Conservation (phyloP, 2,888 invertebrate species). For the Amblyjoppa proteus region DNA sequence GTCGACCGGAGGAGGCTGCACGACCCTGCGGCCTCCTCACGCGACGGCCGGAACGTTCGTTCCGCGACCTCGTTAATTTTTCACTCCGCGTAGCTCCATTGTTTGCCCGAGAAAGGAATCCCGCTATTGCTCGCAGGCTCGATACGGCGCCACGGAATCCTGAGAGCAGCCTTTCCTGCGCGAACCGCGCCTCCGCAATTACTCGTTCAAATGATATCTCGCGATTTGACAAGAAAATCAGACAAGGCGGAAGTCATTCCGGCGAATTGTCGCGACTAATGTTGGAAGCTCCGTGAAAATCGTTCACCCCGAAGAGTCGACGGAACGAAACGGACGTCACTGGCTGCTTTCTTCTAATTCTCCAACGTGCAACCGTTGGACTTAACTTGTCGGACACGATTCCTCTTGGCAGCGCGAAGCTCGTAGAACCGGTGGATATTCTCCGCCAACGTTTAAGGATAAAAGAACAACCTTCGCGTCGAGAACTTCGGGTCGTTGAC, state of each 20-base stretch:
- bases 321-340: not conserved
- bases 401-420: too few relatives aligned
- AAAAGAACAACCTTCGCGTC: too few relatives aligned
- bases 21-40: slow-evolving; percentile 37
- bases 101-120: slow-evolving; percentile 71
- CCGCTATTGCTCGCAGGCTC: slow-evolving; percentile 75
- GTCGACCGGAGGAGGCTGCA: not conserved
- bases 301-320: not conserved
- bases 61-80: slow-evolving; percentile 78
- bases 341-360: not conserved
- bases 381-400: too few relatives aligned
- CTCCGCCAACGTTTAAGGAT: too few relatives aligned
- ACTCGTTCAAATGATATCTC: slow-evolving; percentile 76
- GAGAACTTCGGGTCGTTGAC: too few relatives aligned
- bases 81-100: slow-evolving; percentile 77
- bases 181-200: slow-evolving; percentile 60
- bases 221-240: slow-evolving; percentile 72
- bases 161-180: slow-evolving; percentile 46
- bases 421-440: too few relatives aligned
- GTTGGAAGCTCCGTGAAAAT: not conserved
- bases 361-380: too few relatives aligned
- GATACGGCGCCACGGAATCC: slow-evolving; percentile 65
- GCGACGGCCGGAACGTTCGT: slow-evolving; percentile 70
- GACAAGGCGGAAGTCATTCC: not conserved
- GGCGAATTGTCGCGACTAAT: not conserved